Conservation (phyloP, 2,113 vertebrate species). For the Protobothrops mucrosquamatus region DNA sequence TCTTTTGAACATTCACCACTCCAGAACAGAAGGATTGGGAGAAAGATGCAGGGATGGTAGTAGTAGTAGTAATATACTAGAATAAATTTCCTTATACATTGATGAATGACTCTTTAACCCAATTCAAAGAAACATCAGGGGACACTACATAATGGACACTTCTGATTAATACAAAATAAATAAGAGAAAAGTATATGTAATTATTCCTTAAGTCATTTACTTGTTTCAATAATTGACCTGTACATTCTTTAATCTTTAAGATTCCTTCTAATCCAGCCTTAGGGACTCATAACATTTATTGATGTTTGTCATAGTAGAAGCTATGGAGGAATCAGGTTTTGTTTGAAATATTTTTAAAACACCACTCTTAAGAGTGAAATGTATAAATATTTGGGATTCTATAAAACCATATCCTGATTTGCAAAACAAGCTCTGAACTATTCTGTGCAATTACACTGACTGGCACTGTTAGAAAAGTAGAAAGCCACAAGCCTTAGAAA, state of each 20-base stretch:
- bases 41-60: background rate
- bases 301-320: constrained; percentile 65
- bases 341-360: constrained; percentile 67
- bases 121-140: constrained; percentile 52
- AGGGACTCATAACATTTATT: constrained; percentile 65
- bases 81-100: constrained; percentile 15
- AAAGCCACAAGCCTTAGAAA: background rate
- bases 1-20: background rate
- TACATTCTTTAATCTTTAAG: constrained; percentile 72
- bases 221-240: constrained; percentile 70
- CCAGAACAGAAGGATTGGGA: background rate
- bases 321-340: constrained; percentile 62
- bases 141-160: constrained; percentile 61
- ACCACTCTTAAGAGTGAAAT: constrained; percentile 53
- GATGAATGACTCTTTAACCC: constrained; percentile 59
- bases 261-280: constrained; percentile 69
- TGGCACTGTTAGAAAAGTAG: background rate
- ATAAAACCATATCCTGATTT: background rate
- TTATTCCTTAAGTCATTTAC: constrained; percentile 68
- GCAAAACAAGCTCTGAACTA: background rate
- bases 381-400: constrained; percentile 54
- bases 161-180: constrained; percentile 71
- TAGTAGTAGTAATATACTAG: background rate
- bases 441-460: background rate
- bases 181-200: constrained; percentile 68